A percentile compares a stretch with the other conserved stretches of the same genome.
These are phyloP conservation scores for Altica lythri DNA, from an alignment of 2,888 invertebrate genomes.

Conservation along the genomic window DNA sequence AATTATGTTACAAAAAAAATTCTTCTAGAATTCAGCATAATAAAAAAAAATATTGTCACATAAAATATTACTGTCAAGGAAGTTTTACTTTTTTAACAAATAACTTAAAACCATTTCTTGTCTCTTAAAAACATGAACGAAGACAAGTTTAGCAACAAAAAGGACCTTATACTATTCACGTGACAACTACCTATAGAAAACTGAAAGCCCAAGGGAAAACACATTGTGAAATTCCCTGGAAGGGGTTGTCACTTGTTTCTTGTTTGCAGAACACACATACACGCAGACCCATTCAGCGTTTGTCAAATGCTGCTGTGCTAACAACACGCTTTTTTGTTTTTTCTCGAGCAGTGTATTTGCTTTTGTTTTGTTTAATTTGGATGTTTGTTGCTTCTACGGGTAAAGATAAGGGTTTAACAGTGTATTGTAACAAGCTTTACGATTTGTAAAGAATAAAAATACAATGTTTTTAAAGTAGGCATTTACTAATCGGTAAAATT, in stretches of 20 bases:
- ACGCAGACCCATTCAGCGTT: constrained; percentile 46
- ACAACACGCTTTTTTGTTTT: constrained; percentile 44
- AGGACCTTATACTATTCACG: constrained; percentile 7
- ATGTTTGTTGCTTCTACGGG: constrained; percentile 35
- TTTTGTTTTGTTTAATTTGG: constrained; percentile 42
- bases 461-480: neutral
- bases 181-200: constrained; percentile 17
- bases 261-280: constrained; percentile 24
- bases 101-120: too few species aligned
- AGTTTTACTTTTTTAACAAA: too few species aligned
- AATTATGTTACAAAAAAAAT: too few species aligned
- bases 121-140: too few species aligned
- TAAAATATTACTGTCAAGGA: too few species aligned
- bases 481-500: too few species aligned
- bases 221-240: constrained; percentile 17
- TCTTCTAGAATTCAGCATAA: too few species aligned
- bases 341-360: constrained; percentile 47
- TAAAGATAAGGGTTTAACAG: constrained; percentile 16
- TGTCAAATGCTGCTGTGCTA: constrained; percentile 54
- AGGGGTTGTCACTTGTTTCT: constrained; percentile 20
- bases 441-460: too few species aligned
- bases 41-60: too few species aligned
- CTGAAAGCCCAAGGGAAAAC: constrained; percentile 14
- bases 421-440: neutral
- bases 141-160: constrained; percentile 15